Percentiles rank a stretch among this genome's conserved stretches.
phyloP scores from a whole-genome alignment of 2,797 vertebrate genomes.

The Hirundo rustica region DNA sequence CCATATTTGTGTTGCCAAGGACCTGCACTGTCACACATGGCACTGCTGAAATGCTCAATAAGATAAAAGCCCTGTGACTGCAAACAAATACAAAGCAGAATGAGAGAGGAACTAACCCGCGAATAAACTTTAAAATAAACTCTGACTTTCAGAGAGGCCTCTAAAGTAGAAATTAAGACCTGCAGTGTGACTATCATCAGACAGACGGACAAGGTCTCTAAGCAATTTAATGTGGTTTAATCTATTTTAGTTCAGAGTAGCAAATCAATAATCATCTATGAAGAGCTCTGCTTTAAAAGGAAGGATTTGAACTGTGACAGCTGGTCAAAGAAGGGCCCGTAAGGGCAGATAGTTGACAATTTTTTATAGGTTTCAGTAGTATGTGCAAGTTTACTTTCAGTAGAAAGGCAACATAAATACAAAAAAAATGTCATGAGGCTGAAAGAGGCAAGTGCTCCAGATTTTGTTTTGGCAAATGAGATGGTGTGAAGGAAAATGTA shows the following conservation, averaged over 20 bases:
- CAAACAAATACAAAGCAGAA: background rate
- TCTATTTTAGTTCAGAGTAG: background rate
- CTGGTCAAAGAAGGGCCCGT: background rate
- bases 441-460: background rate
- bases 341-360: background rate
- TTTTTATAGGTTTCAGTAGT: background rate
- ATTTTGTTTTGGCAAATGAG: background rate
- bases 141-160: background rate
- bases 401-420: background rate
- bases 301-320: background rate
- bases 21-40: background rate
- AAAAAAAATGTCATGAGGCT: background rate
- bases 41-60: background rate
- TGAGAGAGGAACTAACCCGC: background rate
- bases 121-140: background rate
- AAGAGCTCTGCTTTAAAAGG: background rate
- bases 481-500: background rate
- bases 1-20: rapidly evolving
- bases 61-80: background rate
- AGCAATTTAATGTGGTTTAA: background rate
- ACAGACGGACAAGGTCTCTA: background rate
- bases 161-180: background rate
- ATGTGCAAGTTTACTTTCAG: background rate
- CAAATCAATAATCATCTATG: background rate
- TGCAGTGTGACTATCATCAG: background rate